Conservation (phyloP, 2,797 vertebrate genomes). For the Holocentrus rufus region DNA sequence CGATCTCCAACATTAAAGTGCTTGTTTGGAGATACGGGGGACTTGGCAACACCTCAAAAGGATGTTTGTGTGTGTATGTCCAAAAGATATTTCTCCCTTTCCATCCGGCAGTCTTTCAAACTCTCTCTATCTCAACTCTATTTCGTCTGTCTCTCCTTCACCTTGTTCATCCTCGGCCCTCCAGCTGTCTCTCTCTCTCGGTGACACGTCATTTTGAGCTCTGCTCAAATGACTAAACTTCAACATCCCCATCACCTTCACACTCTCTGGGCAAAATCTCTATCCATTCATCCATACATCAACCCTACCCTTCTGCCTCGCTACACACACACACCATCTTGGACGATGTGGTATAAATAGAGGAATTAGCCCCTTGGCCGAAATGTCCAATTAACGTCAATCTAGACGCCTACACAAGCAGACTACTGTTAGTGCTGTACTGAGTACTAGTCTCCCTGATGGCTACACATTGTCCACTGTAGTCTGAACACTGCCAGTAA, state of each 20-base stretch:
- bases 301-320: constrained; percentile 31
- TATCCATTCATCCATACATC: constrained; percentile 51
- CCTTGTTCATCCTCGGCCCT: constrained; percentile 42
- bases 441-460: constrained; percentile 33
- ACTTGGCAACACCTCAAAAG: neutral
- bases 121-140: constrained; percentile 18
- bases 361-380: constrained; percentile 51
- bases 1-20: neutral
- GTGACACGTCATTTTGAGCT: constrained; percentile 44
- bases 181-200: constrained; percentile 33
- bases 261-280: constrained; percentile 53
- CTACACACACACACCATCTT: constrained; percentile 18
- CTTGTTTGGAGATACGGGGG: neutral
- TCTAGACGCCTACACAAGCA: constrained; percentile 51
- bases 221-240: constrained; percentile 59
- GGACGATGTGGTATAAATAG: constrained; percentile 54
- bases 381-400: constrained; percentile 73
- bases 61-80: neutral
- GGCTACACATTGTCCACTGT: constrained; percentile 38
- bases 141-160: neutral
- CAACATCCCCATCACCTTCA: constrained; percentile 62
- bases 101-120: neutral
- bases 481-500: constrained; percentile 39
- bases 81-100: neutral
- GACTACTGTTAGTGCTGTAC: constrained; percentile 41